Conservation (phyloP, 2,888 invertebrate genomes). For the Buathra laborator region DNA sequence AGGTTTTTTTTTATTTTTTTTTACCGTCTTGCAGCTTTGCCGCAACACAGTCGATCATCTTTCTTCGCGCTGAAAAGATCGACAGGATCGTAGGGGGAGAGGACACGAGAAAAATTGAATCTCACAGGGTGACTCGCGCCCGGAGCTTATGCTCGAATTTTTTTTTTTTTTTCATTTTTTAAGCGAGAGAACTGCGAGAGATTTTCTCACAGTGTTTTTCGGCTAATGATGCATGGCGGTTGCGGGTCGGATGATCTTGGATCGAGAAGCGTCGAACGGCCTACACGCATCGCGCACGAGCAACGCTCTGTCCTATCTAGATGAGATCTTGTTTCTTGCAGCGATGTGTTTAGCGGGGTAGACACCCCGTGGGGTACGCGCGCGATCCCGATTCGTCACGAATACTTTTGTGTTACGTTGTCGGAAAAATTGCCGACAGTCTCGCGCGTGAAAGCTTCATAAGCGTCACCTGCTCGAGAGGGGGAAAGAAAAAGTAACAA, state of each 20-base stretch:
- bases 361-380: conserved; percentile 37
- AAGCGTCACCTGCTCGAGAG: conserved; percentile 45
- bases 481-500: background rate
- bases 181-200: conserved; percentile 26
- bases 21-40: background rate
- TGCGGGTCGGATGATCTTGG: conserved; percentile 65
- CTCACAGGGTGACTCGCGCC: conserved; percentile 65
- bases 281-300: conserved; percentile 77
- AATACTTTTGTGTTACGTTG: conserved; percentile 75
- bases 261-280: conserved; percentile 50
- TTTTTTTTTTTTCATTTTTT: conserved; percentile 62
- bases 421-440: conserved; percentile 77
- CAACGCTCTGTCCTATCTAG: conserved; percentile 82
- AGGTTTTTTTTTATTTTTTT: conserved; percentile 38
- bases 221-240: conserved; percentile 81
- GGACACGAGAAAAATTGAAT: conserved; percentile 56
- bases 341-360: conserved; percentile 50
- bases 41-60: conserved; percentile 50
- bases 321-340: conserved; percentile 84
- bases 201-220: conserved; percentile 69
- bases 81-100: conserved; percentile 21
- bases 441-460: background rate
- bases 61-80: conserved; percentile 53
- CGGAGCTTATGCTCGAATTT: conserved; percentile 35
- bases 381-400: conserved; percentile 79